Base-by-base conservation (phyloP, 2,113 vertebrate species). In the Mesitornis unicolor region DNA sequence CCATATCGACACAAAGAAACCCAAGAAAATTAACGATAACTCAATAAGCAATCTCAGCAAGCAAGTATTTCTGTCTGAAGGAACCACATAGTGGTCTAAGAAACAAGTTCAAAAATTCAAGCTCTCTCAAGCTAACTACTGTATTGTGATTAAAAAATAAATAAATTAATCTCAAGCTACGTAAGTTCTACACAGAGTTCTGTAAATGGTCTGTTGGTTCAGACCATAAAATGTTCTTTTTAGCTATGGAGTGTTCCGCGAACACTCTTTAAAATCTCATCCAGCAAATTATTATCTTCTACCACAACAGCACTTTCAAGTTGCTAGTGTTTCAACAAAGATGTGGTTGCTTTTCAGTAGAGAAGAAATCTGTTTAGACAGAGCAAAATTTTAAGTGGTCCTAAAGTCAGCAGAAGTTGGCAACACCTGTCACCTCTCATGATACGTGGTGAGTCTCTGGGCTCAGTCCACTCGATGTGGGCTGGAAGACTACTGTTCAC, bases 101-200 rank as follows among this genome's bases (percentile, higher is more conserved):
- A 86, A 86, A 80, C 7, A 68, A 42, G n/a, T 36, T 1, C 74
- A 38, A 63, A 80, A 93, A 57, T 7, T 6, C 35, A 77, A 51
- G 42, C 9, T 68, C 22, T 74, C 16, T 63, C 28, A 84, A 87
- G 33, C 10, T 59, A 50, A 74, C 3, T 0, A 7, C 15, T 76
- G 7, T 21, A 50, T 33, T 28, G 22, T 4, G 0, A 63, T 71
- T 57, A 13, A 20, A n/a, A 71, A 63, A 51, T 9, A 65, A 8
- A 13, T 7, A 17, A 4, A 2, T 16, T 17, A 63, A 5, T 10
- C 8, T 45, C 31, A 50, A 11, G 25, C 21, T 69, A 31, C 2
- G 0, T 18, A 64, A 45, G 5, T 51, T 61, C 67, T 40, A n/a
- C 31, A 61, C 0, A 7, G 17, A 50, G 11, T 42, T 69, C 31